A percentile compares a stretch with the other conserved stretches of the same genome.
These are phyloP conservation scores for Coreius guichenoti DNA, from an alignment of 2,797 vertebrate species.

Conservation along the genomic window DNA sequence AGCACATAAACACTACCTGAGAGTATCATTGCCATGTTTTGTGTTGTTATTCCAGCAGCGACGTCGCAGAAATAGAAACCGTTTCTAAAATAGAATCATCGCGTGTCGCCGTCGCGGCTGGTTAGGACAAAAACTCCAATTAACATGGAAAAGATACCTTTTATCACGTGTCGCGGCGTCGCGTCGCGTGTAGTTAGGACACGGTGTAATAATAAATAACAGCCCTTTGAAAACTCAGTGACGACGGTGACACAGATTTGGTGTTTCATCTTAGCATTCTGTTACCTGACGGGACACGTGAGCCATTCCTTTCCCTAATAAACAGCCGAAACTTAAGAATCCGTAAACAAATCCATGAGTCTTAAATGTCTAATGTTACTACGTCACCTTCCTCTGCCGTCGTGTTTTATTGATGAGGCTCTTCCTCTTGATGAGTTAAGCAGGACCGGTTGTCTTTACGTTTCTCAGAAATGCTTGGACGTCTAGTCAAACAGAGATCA, in stretches of 20 bases:
- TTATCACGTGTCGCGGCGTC: too few species aligned
- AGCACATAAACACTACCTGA: too few species aligned
- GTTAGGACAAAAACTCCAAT: too few species aligned
- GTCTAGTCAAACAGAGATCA: conserved; percentile 46
- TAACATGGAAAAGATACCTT: too few species aligned
- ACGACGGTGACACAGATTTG: neutral
- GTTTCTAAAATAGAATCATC: too few species aligned
- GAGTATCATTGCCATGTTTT: too few species aligned
- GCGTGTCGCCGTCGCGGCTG: too few species aligned
- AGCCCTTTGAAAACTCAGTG: neutral
- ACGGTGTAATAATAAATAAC: too few species aligned
- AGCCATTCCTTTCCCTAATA: conserved; percentile 33
- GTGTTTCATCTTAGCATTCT: neutral
- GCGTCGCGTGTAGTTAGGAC: too few species aligned
- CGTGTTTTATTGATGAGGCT: conserved; percentile 74
- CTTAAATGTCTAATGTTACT: conserved; percentile 70
- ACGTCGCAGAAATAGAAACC: too few species aligned
- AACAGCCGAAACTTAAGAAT: conserved; percentile 62
- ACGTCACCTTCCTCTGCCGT: conserved; percentile 65
- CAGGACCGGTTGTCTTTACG: conserved; percentile 42
- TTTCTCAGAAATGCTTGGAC: conserved; percentile 41
- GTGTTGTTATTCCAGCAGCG: too few species aligned
- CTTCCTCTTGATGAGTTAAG: conserved; percentile 57
- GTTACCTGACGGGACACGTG: conserved; percentile 19
- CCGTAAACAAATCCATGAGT: conserved; percentile 69